These are phyloP conservation scores for Tetragnatha versicolor DNA, from an alignment of 1,140 invertebrate genomes.

Conservation along the genomic window DNA sequence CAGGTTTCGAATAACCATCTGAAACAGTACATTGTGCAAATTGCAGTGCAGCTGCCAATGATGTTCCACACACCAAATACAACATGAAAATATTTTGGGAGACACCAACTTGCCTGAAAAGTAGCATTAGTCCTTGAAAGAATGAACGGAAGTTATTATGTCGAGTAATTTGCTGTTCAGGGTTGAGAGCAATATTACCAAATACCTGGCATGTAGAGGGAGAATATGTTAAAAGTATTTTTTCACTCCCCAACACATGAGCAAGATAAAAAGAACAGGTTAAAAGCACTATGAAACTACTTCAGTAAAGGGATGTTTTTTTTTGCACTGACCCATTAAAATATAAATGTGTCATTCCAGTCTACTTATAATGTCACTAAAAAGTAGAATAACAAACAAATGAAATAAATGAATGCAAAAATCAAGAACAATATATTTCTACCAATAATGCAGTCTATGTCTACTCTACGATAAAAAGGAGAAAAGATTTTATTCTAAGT, in stretches of 20 bases:
- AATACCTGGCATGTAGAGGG: conserved; percentile 77
- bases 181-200: conserved; percentile 95
- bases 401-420: conserved; percentile 39
- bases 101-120: conserved; percentile 87
- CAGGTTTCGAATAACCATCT: not conserved
- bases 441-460: conserved; percentile 43
- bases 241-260: conserved; percentile 29
- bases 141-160: conserved; percentile 99
- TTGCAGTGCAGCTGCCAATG: conserved; percentile 54
- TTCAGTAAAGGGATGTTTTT: conserved; percentile 28
- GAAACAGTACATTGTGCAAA: conserved; percentile 39
- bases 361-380: conserved; percentile 34
- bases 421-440: conserved; percentile 36
- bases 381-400: conserved; percentile 23
- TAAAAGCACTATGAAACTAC: conserved; percentile 11
- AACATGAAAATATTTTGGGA: conserved; percentile 51
- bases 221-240: conserved; percentile 53
- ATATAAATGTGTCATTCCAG: conserved; percentile 52
- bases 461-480: conserved; percentile 47
- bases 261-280: conserved; percentile 33
- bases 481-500: conserved; percentile 30
- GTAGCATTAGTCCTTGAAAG: conserved; percentile 96
- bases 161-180: conserved; percentile 90
- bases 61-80: conserved; percentile 54
- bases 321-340: conserved; percentile 53